These are phyloP conservation scores for Junonia oenone DNA, from an alignment of 2,888 invertebrate species.

Conservation along the genomic window DNA sequence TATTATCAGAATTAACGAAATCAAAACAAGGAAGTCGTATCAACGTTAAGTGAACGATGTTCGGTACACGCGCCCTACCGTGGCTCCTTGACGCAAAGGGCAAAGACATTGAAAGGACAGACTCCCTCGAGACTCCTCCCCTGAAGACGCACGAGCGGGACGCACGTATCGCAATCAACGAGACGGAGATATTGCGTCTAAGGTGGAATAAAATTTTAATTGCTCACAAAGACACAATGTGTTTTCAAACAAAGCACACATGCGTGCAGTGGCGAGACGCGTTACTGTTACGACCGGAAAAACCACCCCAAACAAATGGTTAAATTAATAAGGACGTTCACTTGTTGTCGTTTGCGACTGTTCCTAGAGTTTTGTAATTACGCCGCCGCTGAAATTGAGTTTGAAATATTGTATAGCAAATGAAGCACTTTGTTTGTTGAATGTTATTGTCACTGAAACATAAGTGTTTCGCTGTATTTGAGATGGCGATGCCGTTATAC, in stretches of 20 bases:
- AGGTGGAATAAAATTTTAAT: constrained; percentile 79
- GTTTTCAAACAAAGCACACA: constrained; percentile 48
- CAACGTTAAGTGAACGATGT: constrained; percentile 50
- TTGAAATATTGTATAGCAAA: constrained; percentile 31
- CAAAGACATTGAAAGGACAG: constrained; percentile 83
- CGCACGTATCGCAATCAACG: constrained; percentile 50
- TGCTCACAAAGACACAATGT: constrained; percentile 64
- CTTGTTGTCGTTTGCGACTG: constrained; percentile 45
- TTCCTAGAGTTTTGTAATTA: constrained; percentile 45
- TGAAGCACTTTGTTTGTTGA: constrained; percentile 35
- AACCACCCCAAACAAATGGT: constrained; percentile 70
- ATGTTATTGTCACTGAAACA: constrained; percentile 7
- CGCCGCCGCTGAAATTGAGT: constrained; percentile 35
- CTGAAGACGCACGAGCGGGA: constrained; percentile 68
- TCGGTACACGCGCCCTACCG: constrained; percentile 66
- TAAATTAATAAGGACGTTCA: constrained; percentile 69
- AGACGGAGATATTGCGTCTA: constrained; percentile 59
- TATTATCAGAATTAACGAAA: constrained; percentile 17
- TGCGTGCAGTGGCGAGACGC: constrained; percentile 54
- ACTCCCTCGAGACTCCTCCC: constrained; percentile 81
- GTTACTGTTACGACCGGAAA: constrained; percentile 61
- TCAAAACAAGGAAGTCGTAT: constrained; percentile 44
- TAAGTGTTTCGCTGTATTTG: background rate
- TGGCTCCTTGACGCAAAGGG: constrained; percentile 75
- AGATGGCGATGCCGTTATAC: background rate